Conservation (phyloP, 92 coral and sea anemone genomes). For the Ricordea florida region DNA sequence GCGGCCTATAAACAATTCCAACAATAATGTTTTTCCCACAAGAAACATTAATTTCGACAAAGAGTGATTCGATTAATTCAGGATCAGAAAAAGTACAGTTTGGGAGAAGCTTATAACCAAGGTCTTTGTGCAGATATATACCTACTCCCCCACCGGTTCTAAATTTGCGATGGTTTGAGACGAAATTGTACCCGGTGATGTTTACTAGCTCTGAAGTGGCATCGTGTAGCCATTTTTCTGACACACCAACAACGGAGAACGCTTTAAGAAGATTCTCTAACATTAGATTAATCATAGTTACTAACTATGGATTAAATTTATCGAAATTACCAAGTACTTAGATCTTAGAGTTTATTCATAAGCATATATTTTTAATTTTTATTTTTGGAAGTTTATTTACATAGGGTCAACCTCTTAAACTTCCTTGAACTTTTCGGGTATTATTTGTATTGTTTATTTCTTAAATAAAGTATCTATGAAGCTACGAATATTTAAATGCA, state of each 20-base stretch:
- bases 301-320: neutral
- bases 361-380: no score
- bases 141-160: slow-evolving; percentile 46
- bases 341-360: no score
- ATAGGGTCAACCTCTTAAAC: no score
- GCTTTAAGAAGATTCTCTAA: neutral
- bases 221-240: slow-evolving; percentile 48
- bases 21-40: slow-evolving; percentile 28
- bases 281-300: neutral
- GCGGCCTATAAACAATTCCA: slow-evolving; percentile 24
- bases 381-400: no score
- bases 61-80: no score
- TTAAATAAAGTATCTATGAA: no score
- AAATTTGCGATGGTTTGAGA: slow-evolving; percentile 35
- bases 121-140: slow-evolving; percentile 11
- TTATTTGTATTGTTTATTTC: no score
- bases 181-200: slow-evolving; percentile 22
- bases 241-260: slow-evolving; percentile 23
- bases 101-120: slow-evolving; percentile 10
- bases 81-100: slow-evolving; percentile 22
- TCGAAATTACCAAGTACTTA: slow-evolving; percentile 24
- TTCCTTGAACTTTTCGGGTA: no score
- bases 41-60: no score
- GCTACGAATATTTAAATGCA: slow-evolving; percentile 30
- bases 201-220: slow-evolving; percentile 5